Evolutionary conservation across 2,113 vertebrate genomes (phyloP).

Genomic region (Toxotes chatareus): DNA sequence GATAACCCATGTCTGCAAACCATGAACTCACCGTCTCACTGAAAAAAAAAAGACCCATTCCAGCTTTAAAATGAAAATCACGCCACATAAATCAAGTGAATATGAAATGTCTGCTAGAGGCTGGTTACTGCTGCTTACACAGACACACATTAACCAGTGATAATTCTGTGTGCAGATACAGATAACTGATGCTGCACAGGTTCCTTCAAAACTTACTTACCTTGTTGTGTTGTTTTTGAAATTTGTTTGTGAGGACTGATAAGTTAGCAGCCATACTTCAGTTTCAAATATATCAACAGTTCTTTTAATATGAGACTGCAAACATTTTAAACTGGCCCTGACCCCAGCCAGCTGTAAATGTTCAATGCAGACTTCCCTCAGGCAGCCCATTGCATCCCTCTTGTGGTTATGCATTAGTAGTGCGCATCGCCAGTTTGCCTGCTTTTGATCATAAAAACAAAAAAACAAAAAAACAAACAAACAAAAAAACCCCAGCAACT

Average conservation of each 20-base stretch:
- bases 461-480: too few species aligned
- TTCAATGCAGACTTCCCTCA: not conserved
- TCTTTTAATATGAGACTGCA: not conserved
- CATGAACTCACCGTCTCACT: not conserved
- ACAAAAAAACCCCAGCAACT: not conserved
- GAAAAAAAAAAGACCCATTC: not conserved
- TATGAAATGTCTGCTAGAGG: not conserved
- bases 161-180: not conserved
- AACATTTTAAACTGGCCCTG: not conserved
- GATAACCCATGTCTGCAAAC: not conserved
- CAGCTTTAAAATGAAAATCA: too few species aligned
- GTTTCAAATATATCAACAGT: not conserved
- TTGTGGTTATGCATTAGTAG: slow-evolving; percentile 42
- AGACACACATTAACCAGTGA: not conserved
- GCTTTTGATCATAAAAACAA: too few species aligned
- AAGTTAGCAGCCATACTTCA: not conserved
- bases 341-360: fast-evolving
- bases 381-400: slow-evolving; percentile 50
- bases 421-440: not conserved
- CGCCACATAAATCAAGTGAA: not conserved
- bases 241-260: not conserved
- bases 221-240: not conserved
- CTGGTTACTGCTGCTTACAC: not conserved
- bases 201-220: not conserved
- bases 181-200: not conserved